A percentile compares a stretch with the other conserved stretches of the same genome.
These are phyloP conservation scores for Hemitrygon akajei DNA, from an alignment of 2,797 vertebrate genomes.

Conservation along the genomic window DNA sequence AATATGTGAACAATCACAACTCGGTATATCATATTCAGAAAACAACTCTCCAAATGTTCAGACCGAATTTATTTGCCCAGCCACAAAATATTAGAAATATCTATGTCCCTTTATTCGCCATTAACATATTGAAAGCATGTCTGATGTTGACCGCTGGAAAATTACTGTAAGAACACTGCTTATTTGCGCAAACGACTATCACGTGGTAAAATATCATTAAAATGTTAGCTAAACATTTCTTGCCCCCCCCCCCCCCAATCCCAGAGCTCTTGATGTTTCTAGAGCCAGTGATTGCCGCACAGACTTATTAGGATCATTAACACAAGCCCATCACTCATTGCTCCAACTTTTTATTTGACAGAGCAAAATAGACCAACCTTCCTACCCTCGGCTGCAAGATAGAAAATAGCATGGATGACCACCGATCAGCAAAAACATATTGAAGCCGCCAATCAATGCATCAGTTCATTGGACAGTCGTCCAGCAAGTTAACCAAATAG, in stretches of 20 bases:
- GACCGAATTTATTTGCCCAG: neutral
- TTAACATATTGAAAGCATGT: neutral
- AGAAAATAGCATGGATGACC: neutral
- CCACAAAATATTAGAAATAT: neutral
- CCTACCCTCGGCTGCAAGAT: too few species aligned
- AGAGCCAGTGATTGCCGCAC: neutral
- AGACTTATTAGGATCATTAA: neutral
- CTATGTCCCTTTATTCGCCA: too few species aligned
- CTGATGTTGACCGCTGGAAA: neutral
- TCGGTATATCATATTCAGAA: neutral
- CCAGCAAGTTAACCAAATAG: neutral
- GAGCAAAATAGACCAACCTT: neutral
- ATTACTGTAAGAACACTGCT: neutral
- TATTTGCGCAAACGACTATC: neutral
- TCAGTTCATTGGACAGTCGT: neutral
- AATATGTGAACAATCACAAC: neutral
- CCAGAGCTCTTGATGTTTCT: neutral
- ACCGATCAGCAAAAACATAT: neutral
- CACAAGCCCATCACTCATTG: neutral
- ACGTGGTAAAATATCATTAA: slow-evolving; percentile 12
- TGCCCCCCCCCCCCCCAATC: neutral
- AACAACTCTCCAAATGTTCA: neutral
- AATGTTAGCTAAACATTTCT: neutral
- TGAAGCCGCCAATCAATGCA: neutral
- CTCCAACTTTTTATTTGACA: neutral